Evolutionary conservation across 2,113 vertebrate genomes (phyloP).

Genomic region (Chauna torquata): DNA sequence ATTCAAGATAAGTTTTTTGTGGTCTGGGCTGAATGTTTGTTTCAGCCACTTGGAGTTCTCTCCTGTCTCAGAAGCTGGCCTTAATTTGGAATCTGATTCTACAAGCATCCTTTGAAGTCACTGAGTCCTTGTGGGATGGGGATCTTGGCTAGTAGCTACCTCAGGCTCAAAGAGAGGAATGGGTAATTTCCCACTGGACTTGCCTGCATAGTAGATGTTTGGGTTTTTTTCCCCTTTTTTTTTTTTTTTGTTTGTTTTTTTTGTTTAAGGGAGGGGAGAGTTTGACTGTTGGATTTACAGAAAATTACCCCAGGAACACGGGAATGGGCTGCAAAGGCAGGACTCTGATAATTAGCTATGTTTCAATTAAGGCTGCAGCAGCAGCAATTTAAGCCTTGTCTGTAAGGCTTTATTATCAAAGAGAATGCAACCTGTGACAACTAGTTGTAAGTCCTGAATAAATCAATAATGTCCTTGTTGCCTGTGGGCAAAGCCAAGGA

Average conservation of each 20-base stretch:
- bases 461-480: constrained; percentile 47
- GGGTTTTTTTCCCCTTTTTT: not conserved
- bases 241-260: not conserved
- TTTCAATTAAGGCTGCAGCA: constrained; percentile 48
- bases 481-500: constrained; percentile 12
- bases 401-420: constrained; percentile 45
- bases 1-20: not conserved
- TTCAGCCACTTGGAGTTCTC: constrained; percentile 22
- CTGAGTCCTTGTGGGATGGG: constrained; percentile 19
- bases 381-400: constrained; percentile 29
- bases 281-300: constrained; percentile 11
- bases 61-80: not conserved
- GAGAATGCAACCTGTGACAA: constrained; percentile 53
- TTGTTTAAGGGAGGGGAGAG: not conserved
- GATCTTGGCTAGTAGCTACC: constrained; percentile 41
- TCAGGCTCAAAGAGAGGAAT: constrained; percentile 34
- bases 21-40: not conserved
- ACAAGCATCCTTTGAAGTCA: constrained; percentile 42
- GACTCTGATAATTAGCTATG: constrained; percentile 49
- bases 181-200: constrained; percentile 44
- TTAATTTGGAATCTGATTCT: constrained; percentile 38
- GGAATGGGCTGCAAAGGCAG: constrained; percentile 8
- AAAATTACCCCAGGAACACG: not conserved
- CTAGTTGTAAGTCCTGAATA: not conserved
- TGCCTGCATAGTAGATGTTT: constrained; percentile 3